Evolutionary conservation across 1,140 invertebrate genomes (phyloP).

Genomic region (Metaphire vulgaris): DNA sequence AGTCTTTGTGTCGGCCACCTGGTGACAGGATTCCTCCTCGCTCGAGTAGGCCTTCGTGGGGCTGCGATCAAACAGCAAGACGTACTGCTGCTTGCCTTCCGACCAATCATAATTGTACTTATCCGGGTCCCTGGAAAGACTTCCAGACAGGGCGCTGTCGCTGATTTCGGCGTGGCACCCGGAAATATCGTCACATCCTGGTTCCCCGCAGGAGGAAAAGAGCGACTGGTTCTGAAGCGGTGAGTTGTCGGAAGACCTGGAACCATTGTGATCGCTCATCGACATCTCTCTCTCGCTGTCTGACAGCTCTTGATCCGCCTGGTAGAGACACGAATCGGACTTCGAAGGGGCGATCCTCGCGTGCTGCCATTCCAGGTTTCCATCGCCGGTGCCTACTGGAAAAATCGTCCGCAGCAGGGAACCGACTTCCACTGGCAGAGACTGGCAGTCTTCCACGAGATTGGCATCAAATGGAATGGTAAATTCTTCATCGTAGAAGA

Average conservation of each 20-base stretch:
- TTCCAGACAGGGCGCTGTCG: conserved; percentile 1
- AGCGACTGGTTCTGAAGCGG: conserved; percentile 38
- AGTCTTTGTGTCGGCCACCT: background rate
- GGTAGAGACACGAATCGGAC: conserved; percentile 27
- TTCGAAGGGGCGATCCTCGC: conserved; percentile 20
- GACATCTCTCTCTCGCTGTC: conserved; percentile 44
- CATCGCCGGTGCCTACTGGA: background rate
- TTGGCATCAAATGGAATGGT: conserved; percentile 26
- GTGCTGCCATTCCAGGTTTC: background rate
- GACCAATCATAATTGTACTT: conserved; percentile 1
- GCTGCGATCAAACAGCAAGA: conserved; percentile 23
- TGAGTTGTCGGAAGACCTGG: conserved; percentile 39
- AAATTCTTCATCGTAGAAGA: conserved; percentile 32
- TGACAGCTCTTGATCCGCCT: conserved; percentile 43
- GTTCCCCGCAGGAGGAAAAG: conserved; percentile 33
- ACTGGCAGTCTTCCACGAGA: conserved; percentile 4
- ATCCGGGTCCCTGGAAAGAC: background rate
- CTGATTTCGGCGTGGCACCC: conserved; percentile 22
- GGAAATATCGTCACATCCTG: conserved; percentile 3
- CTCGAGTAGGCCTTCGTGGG: conserved; percentile 15
- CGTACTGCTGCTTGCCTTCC: conserved; percentile 26
- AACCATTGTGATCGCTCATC: conserved; percentile 42
- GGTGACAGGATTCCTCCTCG: conserved; percentile 10
- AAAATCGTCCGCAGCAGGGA: background rate
- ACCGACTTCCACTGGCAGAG: conserved; percentile 11